These are phyloP conservation scores for Drosophila eugracilis DNA, from an alignment of 1,140 invertebrate species.

Conservation along the genomic window DNA sequence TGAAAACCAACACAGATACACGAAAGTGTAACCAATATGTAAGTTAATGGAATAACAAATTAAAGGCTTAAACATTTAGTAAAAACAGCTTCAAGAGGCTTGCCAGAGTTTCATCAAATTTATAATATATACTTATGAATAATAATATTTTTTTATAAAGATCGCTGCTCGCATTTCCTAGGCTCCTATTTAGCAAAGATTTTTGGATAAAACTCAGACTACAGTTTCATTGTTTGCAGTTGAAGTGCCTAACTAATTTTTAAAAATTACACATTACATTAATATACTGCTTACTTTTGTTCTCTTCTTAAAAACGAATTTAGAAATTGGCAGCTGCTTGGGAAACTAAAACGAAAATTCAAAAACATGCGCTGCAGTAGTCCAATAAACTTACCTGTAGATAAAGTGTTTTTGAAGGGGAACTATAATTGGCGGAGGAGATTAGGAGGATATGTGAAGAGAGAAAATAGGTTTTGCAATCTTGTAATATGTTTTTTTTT, in stretches of 20 bases:
- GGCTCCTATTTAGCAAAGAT: constrained; percentile 41
- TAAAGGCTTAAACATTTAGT: constrained; percentile 62
- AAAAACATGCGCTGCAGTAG: constrained; percentile 17
- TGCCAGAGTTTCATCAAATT: constrained; percentile 67
- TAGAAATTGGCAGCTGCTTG: constrained; percentile 54
- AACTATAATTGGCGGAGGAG: not conserved
- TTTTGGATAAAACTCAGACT: constrained; percentile 25
- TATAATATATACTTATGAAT: constrained; percentile 40
- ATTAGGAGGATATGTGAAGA: constrained; percentile 8
- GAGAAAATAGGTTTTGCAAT: not conserved
- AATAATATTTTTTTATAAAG: constrained; percentile 54
- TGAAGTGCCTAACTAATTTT: constrained; percentile 66
- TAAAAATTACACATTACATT: constrained; percentile 22
- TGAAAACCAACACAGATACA: constrained; percentile 14
- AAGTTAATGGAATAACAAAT: constrained; percentile 23
- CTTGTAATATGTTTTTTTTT: too few species aligned
- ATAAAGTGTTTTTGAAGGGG: constrained; percentile 5
- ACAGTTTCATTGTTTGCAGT: constrained; percentile 60
- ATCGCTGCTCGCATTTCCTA: constrained; percentile 70
- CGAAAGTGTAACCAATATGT: constrained; percentile 5
- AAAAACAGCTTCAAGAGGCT: constrained; percentile 58
- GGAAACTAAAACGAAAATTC: constrained; percentile 6
- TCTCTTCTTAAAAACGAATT: constrained; percentile 54
- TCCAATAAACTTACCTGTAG: constrained; percentile 14
- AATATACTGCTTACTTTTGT: constrained; percentile 28